These are phyloP conservation scores for Plotosus lineatus DNA, from an alignment of 2,113 vertebrate genomes.

Conservation along the genomic window DNA sequence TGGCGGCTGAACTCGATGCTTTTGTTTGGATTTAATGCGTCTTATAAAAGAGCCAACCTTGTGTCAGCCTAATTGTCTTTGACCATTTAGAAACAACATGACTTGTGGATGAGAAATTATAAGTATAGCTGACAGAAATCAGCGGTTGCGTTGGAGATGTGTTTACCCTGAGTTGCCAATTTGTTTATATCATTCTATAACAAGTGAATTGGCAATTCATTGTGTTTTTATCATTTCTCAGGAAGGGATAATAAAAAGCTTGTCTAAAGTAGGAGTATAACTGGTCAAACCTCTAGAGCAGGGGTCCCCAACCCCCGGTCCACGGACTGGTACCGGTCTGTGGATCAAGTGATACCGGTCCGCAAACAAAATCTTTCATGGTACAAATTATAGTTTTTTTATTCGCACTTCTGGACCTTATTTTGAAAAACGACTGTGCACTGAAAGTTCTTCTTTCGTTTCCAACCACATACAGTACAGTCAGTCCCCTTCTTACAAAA, in stretches of 20 bases:
- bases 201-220: not conserved
- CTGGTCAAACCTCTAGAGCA: not conserved
- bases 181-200: not conserved
- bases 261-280: too few relatives aligned
- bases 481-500: too few relatives aligned
- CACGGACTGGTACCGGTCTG: too few relatives aligned
- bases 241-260: conserved; percentile 1
- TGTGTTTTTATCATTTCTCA: not conserved
- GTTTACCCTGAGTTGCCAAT: not conserved
- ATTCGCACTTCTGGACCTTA: too few relatives aligned
- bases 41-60: not conserved
- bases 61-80: conserved; percentile 1
- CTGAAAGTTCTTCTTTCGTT: too few relatives aligned
- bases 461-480: too few relatives aligned
- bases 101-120: not conserved
- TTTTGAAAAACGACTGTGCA: too few relatives aligned
- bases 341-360: too few relatives aligned
- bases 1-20: not conserved
- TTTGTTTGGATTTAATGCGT: conserved; percentile 1
- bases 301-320: not conserved
- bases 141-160: not conserved
- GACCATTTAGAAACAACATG: not conserved
- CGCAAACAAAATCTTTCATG: too few relatives aligned
- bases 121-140: not conserved
- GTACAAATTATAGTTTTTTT: too few relatives aligned